Conservation (phyloP, 1,140 invertebrate species). For the Caenorhabditis inopinata region DNA sequence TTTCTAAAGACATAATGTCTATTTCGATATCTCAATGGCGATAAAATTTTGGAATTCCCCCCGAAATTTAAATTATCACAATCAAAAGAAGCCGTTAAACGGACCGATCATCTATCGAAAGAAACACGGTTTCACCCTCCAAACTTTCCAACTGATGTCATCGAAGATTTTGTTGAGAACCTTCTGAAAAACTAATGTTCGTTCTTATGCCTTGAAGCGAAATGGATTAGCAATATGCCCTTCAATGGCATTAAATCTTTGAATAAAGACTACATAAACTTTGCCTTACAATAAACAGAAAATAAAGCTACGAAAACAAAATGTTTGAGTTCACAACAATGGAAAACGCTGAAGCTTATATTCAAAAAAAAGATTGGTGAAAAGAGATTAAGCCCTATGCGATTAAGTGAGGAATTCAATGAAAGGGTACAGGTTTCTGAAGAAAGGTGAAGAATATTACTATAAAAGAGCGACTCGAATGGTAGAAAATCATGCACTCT, state of each 20-base stretch:
- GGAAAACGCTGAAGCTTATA: neutral
- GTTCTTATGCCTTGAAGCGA: neutral
- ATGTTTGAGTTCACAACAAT: neutral
- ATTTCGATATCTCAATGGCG: too few species aligned
- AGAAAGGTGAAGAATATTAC: neutral
- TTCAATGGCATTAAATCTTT: neutral
- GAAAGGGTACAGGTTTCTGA: slow-evolving; percentile 14
- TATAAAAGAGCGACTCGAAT: neutral
- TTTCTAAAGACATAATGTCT: neutral
- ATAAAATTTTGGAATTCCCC: neutral
- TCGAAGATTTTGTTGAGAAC: too few species aligned
- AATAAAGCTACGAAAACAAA: neutral
- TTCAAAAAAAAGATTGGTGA: neutral
- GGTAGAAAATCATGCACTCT: neutral
- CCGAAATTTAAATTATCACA: neutral
- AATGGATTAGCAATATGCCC: neutral
- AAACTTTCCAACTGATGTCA: too few species aligned
- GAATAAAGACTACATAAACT: neutral
- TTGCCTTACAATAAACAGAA: neutral
- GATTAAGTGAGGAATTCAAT: neutral
- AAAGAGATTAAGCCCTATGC: neutral
- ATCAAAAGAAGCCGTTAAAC: neutral
- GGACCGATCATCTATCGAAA: neutral
- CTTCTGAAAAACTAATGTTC: too few species aligned
- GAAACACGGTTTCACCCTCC: neutral